These are phyloP conservation scores for Prietella phreatophila DNA, from an alignment of 2,113 vertebrate species.

Conservation along the genomic window DNA sequence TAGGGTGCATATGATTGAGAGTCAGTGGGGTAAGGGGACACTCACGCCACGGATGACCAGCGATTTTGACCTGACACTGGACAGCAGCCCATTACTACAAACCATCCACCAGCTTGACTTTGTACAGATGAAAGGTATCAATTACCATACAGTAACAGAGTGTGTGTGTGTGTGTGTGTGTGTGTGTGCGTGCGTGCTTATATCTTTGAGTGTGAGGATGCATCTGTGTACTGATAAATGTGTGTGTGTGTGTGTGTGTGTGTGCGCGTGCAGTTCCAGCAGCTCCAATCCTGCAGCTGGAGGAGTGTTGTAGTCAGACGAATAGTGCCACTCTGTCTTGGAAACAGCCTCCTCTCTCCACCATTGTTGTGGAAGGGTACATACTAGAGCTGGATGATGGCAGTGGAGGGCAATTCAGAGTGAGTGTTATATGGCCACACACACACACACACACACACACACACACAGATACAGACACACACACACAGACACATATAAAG, in stretches of 20 bases:
- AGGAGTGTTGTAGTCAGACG: constrained; percentile 96
- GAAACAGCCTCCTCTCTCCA: constrained; percentile 95
- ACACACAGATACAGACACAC: neutral
- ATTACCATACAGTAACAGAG: neutral
- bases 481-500: neutral
- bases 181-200: neutral
- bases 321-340: constrained; percentile 97
- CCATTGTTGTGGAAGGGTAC: constrained; percentile 90
- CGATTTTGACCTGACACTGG: constrained; percentile 95
- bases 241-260: constrained; percentile 34
- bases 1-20: constrained; percentile 91
- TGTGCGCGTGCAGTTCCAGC: constrained; percentile 80
- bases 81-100: constrained; percentile 90
- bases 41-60: constrained; percentile 95
- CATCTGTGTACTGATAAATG: constrained; percentile 41
- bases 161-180: neutral
- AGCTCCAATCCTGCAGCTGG: constrained; percentile 92
- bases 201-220: constrained; percentile 13
- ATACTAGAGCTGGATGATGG: constrained; percentile 97
- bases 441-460: neutral
- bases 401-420: constrained; percentile 92
- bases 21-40: constrained; percentile 96
- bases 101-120: constrained; percentile 99
- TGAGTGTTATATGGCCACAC: constrained; percentile 62
- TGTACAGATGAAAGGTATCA: constrained; percentile 94